These are phyloP conservation scores for Bolborhynchus lineola DNA, from an alignment of 2,113 vertebrate genomes.

Conservation along the genomic window DNA sequence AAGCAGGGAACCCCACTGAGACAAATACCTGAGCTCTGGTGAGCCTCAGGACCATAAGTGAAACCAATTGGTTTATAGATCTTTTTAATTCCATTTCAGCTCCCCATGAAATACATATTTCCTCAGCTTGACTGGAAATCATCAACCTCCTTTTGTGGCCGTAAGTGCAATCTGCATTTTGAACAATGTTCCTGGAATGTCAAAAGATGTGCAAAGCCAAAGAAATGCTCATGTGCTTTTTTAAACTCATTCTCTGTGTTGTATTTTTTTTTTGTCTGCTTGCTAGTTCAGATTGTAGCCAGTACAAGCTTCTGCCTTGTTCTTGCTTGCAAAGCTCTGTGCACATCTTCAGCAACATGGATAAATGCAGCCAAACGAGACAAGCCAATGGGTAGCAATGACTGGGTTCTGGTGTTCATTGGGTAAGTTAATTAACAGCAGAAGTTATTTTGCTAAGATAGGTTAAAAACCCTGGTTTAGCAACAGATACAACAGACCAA, in stretches of 20 bases:
- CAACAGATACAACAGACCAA: not conserved
- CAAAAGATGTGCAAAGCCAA: constrained; percentile 6
- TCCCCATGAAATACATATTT: not conserved
- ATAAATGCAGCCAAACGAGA: not conserved
- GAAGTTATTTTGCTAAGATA: not conserved
- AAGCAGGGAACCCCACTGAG: not conserved
- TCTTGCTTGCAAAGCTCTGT: not conserved
- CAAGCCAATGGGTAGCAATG: not conserved
- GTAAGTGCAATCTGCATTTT: not conserved
- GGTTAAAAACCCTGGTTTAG: not conserved
- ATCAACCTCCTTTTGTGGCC: constrained; percentile 9
- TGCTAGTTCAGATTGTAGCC: not conserved
- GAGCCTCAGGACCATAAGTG: not conserved
- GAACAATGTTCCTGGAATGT: not conserved
- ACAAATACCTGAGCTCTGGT: not conserved
- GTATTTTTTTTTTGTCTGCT: not conserved
- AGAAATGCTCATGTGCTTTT: not conserved
- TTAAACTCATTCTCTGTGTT: not conserved
- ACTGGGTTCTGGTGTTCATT: not conserved
- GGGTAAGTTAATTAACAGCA: not conserved
- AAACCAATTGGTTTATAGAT: not conserved
- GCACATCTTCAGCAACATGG: not conserved
- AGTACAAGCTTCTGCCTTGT: not conserved
- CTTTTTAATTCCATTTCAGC: not conserved
- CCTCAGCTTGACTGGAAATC: constrained; percentile 26